Percentiles rank a stretch among this genome's conserved stretches.
Evolutionary conservation across 2,113 vertebrate genomes (phyloP).

Genomic region (Poecilia latipinna): DNA sequence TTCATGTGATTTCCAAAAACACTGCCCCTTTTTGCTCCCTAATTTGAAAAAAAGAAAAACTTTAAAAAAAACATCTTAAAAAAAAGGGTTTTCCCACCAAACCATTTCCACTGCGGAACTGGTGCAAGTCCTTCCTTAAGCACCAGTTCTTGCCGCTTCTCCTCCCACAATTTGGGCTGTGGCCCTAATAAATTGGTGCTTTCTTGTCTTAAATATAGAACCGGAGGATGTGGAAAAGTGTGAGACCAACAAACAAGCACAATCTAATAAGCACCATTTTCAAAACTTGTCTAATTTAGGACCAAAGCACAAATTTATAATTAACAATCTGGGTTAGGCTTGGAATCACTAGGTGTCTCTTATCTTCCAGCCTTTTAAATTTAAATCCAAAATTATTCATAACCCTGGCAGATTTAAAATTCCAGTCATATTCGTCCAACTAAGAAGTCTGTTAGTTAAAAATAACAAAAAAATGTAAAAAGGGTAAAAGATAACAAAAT

Average conservation of each 20-base stretch:
- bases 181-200: not conserved
- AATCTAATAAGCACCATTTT: not conserved
- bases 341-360: not conserved
- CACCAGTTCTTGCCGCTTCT: not conserved
- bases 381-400: not conserved
- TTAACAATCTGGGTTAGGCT: not conserved
- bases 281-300: too few species aligned
- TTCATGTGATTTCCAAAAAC: not conserved
- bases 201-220: not conserved
- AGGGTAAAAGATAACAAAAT: not conserved
- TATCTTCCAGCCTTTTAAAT: not conserved
- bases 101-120: not conserved
- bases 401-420: not conserved
- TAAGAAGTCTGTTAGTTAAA: not conserved
- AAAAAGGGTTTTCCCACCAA: too few species aligned
- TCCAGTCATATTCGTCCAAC: not conserved
- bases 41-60: not conserved
- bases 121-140: not conserved
- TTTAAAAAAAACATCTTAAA: too few species aligned
- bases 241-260: not conserved
- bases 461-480: not conserved
- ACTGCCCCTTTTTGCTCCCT: not conserved
- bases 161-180: not conserved
- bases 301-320: not conserved
- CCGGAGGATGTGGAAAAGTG: too few species aligned